Evolutionary conservation across 1,140 invertebrate species (phyloP), one percentile per base, ranked within the genome.

Genomic region (Chelonus insularis): DNA sequence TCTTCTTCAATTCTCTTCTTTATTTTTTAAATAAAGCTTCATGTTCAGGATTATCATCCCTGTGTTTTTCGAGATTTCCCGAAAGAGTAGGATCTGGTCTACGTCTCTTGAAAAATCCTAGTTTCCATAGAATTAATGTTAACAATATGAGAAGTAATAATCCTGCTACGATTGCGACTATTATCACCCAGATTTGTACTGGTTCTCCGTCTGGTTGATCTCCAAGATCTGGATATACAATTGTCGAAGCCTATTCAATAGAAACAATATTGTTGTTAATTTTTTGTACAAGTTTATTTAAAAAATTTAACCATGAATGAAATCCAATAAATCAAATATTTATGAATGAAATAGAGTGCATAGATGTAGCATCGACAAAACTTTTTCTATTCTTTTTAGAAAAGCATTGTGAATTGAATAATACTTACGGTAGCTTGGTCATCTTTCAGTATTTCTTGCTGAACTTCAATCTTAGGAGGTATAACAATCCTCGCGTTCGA

Each of bases 31-130:
- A 79, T 57, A 82, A 70, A 36, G 79, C 78, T 60, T 82, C 79
- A 45, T 73, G 79, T 66, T 82, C 80, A 0, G 79, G 79, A 69
- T 78, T 82, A 60, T 91, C 89, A 23, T 88, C 88, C 62, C 86
- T 85, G 60, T 89, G 88, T 71, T 92, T 92, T 73, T 91, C 88
- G 20, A 93, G 76, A 76, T 93, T 94, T 4, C 91, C 92, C 4
- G 90, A 91, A 0, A 94, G 71, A 12, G 91, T 94, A 0, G 88
- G 89, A 76, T 94, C 91, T 6, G 90, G 89, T 21, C 85, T 81
- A 63, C 90, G 84, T 76, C 89, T 86, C 74, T 94, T 94, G 81
- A 96, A 96, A 84, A 96, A 96, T 41, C 94, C 94, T 23, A 91
- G 83, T 80, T 91, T 94, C 87, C 91, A 93, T 18, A 96, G 74